Base-by-base conservation (phyloP, 2,888 invertebrate species). In the Lycaena phlaeas region DNA sequence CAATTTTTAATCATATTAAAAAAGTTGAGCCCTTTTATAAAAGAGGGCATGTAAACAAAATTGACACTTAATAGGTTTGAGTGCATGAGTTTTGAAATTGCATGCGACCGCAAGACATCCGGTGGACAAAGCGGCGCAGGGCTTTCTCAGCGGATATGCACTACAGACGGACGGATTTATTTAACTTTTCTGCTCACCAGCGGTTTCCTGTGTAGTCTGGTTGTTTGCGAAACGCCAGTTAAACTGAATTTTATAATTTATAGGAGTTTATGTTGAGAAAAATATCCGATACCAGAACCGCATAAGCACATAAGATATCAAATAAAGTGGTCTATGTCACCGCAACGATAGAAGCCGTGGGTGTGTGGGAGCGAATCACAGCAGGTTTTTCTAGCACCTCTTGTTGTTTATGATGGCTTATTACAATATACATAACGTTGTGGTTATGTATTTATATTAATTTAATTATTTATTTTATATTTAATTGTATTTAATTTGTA, bases 51-150 rank as follows among this genome's bases (percentile, higher is more conserved):
- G 29, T 31, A 40, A 25, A 34, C 27, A 40, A 26, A 40, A 52
- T 45, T 55, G 51, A 52, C 68, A 72, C 68, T 59, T 71, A 67
- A 69, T 59, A 59, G 60, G 57, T 64, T 59, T 59, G 61, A 64
- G 62, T 62, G 67, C 61, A 64, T 64, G 72, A 72, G 72, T 78
- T 76, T 76, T 77, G 79, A 81, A 81, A 81, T 79, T 77, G 75
- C 75, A 74, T 75, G 76, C 69, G 78, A 84, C 82, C 82, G 68
- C 81, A 84, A 81, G 78, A 79, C 78, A 77, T 81, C 81, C 82
- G 81, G 78, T 67, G 74, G 70, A 72, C 76, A 73, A 74, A 72
- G 64, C 28, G 28, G 11, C 6, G 17, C 34, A 11, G 34, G 18
- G 34, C 18, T 68, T 70, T 70, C 68, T 56, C 62, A 59, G 73